Percentiles rank a stretch among this genome's conserved stretches.
Evolutionary conservation across 2,797 vertebrate species (phyloP).

Genomic region (Micromesistius poutassou): DNA sequence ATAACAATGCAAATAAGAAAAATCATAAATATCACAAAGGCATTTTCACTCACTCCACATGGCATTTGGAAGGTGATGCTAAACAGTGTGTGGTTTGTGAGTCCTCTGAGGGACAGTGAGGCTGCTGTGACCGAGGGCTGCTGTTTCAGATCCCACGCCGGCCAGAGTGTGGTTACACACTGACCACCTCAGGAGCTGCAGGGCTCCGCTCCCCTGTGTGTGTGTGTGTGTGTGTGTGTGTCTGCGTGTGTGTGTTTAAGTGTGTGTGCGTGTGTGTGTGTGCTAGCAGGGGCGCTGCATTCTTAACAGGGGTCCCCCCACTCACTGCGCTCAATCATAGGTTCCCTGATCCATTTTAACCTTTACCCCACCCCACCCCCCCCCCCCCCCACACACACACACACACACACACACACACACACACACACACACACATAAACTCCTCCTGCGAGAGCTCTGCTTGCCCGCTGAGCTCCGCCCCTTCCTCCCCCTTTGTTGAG

Average conservation of each 20-base stretch:
- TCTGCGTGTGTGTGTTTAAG: neutral
- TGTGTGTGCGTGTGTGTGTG: neutral
- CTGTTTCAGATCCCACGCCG: constrained; percentile 14
- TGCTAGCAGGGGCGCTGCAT: too few relatives aligned
- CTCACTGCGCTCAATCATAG: too few relatives aligned
- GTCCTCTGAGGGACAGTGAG: too few relatives aligned
- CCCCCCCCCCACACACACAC: constrained; percentile 10
- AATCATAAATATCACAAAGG: too few relatives aligned
- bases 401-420: constrained; percentile 1
- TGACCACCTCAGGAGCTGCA: neutral
- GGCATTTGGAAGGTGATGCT: too few relatives aligned
- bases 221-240: neutral
- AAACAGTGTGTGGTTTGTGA: too few relatives aligned
- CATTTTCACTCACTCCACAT: too few relatives aligned
- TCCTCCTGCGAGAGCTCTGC: neutral
- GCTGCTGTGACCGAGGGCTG: too few relatives aligned
- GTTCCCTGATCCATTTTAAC: constrained; percentile 59
- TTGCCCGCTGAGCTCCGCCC: neutral
- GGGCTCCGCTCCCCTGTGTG: constrained; percentile 26
- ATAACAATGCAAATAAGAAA: too few relatives aligned
- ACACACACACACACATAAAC: neutral
- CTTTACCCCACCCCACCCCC: constrained; percentile 61
- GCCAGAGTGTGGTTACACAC: constrained; percentile 57
- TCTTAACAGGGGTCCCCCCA: too few relatives aligned
- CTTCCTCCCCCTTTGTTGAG: constrained; percentile 55